A percentile compares a stretch with the other conserved stretches of the same genome.
These are phyloP conservation scores for Argopecten irradians DNA, from an alignment of 1,140 invertebrate genomes.

Conservation along the genomic window DNA sequence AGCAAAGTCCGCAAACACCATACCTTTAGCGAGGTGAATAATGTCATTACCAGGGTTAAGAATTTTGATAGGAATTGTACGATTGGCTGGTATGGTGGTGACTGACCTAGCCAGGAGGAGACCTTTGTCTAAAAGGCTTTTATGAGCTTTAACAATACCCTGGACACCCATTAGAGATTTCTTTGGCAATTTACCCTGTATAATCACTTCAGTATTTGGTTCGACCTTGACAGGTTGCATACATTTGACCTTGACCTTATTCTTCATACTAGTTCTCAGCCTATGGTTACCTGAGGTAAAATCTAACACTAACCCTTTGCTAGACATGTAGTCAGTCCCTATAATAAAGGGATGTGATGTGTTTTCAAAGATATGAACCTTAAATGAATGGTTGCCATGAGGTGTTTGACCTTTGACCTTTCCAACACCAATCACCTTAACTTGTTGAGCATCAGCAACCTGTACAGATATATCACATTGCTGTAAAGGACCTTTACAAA, in stretches of 20 bases:
- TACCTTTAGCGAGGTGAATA: neutral
- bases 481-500: neutral
- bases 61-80: constrained; percentile 39
- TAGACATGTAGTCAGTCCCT: neutral
- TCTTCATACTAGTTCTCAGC: neutral
- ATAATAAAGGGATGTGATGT: constrained; percentile 25
- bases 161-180: neutral
- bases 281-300: neutral
- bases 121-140: constrained; percentile 3
- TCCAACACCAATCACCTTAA: neutral
- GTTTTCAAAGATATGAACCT: neutral
- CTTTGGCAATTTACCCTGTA: constrained; percentile 18
- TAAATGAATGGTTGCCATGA: neutral
- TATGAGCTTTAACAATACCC: neutral
- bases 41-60: constrained; percentile 35
- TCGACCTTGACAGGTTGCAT: neutral
- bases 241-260: neutral
- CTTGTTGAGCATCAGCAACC: neutral
- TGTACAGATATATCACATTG: neutral
- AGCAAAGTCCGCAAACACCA: neutral
- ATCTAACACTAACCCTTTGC: neutral
- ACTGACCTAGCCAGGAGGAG: constrained; percentile 29
- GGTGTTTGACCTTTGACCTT: neutral
- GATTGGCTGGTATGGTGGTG: constrained; percentile 8
- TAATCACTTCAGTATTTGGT: neutral